Evolutionary conservation across 1,140 invertebrate species (phyloP).

Genomic region (Drosophila nikananu): DNA sequence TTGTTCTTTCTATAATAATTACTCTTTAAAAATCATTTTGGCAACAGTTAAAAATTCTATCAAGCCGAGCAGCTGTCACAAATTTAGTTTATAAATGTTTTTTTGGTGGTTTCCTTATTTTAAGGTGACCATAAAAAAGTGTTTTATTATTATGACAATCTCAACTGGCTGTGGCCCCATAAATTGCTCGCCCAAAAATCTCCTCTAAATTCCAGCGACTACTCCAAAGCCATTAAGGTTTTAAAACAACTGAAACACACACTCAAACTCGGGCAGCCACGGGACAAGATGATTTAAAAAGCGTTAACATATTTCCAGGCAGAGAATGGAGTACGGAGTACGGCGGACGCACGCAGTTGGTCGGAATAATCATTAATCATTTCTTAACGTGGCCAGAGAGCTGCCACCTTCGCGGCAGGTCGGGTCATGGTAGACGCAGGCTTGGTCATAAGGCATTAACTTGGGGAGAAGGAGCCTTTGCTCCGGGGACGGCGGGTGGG

Average conservation of each 20-base stretch:
- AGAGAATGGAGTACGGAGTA: conserved; percentile 15
- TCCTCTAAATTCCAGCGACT: neutral
- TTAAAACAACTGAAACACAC: conserved; percentile 27
- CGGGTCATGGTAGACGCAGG: conserved; percentile 4
- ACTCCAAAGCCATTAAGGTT: conserved; percentile 34
- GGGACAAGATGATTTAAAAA: conserved; percentile 74
- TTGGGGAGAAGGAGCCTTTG: conserved; percentile 38
- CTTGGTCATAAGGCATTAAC: conserved; percentile 67
- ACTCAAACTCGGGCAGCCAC: conserved; percentile 3
- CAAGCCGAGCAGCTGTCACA: neutral
- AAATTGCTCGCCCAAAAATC: conserved; percentile 4
- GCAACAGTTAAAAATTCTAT: neutral
- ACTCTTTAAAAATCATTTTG: neutral
- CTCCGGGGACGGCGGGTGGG: conserved; percentile 16
- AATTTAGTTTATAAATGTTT: neutral
- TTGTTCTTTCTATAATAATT: neutral
- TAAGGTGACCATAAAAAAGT: neutral
- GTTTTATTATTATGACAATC: conserved; percentile 26
- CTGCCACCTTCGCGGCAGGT: conserved; percentile 47
- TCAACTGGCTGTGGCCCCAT: conserved; percentile 7
- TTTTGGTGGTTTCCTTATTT: neutral
- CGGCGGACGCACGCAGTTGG: conserved; percentile 55
- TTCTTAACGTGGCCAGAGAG: conserved; percentile 71
- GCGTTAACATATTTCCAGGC: conserved; percentile 77
- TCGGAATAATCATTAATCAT: conserved; percentile 80